phyloP scores from a whole-genome alignment of 2,888 invertebrate species.

The Carterocephalus palaemon region DNA sequence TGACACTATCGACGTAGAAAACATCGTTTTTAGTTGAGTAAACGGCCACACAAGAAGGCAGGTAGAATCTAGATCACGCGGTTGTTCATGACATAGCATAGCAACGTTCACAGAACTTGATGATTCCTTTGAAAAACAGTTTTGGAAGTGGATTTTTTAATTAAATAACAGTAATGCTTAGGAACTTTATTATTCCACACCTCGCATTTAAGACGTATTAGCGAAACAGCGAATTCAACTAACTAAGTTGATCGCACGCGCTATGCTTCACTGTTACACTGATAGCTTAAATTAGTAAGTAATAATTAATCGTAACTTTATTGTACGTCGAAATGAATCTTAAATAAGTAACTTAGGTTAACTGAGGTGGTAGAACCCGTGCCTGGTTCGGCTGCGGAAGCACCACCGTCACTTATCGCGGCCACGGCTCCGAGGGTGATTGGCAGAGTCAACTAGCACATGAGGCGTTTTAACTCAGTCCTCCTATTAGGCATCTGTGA shows the following conservation, averaged over 20 bases:
- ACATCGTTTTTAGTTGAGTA: conserved; percentile 20
- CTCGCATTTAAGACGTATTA: conserved; percentile 20
- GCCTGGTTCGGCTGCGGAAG: conserved; percentile 15
- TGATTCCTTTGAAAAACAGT: conserved; percentile 21
- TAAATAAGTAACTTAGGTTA: not conserved
- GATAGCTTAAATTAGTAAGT: conserved; percentile 4
- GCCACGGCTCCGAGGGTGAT: conserved; percentile 1
- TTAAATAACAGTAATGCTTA: conserved; percentile 11
- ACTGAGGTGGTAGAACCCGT: conserved; percentile 10
- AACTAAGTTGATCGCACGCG: conserved; percentile 14
- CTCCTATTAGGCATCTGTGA: not conserved
- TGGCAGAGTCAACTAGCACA: conserved; percentile 12
- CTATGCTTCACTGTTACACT: conserved; percentile 18
- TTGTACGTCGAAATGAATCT: not conserved
- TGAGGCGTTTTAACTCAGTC: conserved; percentile 1
- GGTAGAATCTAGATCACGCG: conserved; percentile 18
- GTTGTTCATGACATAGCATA: conserved; percentile 3
- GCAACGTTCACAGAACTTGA: conserved; percentile 17
- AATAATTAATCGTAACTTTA: too few species aligned
- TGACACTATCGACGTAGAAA: conserved; percentile 24
- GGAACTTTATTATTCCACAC: conserved; percentile 22
- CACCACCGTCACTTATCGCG: conserved; percentile 7
- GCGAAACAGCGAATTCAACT: too few species aligned
- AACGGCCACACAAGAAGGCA: conserved; percentile 19
- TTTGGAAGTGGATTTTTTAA: conserved; percentile 19